A percentile compares a stretch with the other conserved stretches of the same genome.
These are phyloP conservation scores for Neodon shergylaensis DNA, from an alignment of 2,113 vertebrate genomes.

Conservation along the genomic window DNA sequence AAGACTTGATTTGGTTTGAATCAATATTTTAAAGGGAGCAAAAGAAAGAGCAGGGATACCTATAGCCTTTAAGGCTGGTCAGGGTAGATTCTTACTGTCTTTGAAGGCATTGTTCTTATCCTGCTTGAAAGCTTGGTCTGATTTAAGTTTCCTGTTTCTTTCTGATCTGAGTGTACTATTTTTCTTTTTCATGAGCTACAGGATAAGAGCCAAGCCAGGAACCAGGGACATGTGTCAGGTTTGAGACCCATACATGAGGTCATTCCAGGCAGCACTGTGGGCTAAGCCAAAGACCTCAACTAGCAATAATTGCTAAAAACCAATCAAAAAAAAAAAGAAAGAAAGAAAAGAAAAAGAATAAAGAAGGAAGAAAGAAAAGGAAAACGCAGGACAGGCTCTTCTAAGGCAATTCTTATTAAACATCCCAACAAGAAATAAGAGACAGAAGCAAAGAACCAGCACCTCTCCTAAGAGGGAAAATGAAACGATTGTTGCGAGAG, in stretches of 20 bases:
- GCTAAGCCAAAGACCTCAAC: constrained; percentile 75
- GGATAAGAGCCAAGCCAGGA: constrained; percentile 81
- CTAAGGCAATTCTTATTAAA: constrained; percentile 82
- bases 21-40: constrained; percentile 21
- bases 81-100: background rate
- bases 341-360: background rate
- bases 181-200: constrained; percentile 83
- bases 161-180: constrained; percentile 80
- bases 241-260: constrained; percentile 79
- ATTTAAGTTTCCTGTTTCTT: constrained; percentile 69
- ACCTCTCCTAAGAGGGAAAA: constrained; percentile 82
- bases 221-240: constrained; percentile 78
- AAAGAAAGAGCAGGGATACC: constrained; percentile 16
- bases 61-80: constrained; percentile 35
- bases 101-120: constrained; percentile 64
- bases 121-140: constrained; percentile 53
- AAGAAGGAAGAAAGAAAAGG: constrained; percentile 49
- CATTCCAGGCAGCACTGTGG: constrained; percentile 82
- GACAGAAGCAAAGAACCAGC: constrained; percentile 82
- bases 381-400: constrained; percentile 85
- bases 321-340: constrained; percentile 82
- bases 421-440: constrained; percentile 84
- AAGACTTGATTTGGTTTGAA: constrained; percentile 54
- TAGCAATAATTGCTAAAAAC: constrained; percentile 89
- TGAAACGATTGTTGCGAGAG: constrained; percentile 89